Evolutionary conservation across 2,113 vertebrate species (phyloP).

Genomic region (Eudyptes chrysolophus): DNA sequence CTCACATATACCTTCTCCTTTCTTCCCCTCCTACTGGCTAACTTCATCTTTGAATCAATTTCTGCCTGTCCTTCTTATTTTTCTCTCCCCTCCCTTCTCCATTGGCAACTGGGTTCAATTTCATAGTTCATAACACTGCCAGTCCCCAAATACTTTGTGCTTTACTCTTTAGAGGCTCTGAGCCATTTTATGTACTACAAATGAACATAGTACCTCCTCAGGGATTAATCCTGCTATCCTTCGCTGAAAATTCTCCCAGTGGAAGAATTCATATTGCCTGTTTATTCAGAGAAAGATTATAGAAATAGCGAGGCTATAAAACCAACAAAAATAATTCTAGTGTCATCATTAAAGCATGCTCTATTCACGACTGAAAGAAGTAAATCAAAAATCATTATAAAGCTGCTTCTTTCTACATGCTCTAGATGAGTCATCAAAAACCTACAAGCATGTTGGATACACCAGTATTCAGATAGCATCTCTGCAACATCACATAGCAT

Average conservation of each 20-base stretch:
- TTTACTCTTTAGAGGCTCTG: neutral
- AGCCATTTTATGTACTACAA: neutral
- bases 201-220: neutral
- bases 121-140: neutral
- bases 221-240: neutral
- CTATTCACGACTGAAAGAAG: neutral
- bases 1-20: neutral
- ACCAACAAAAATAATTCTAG: neutral
- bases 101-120: neutral
- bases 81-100: neutral
- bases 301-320: neutral
- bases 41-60: neutral
- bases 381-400: neutral
- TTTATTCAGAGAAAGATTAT: neutral
- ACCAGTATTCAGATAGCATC: neutral
- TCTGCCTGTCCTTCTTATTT: neutral
- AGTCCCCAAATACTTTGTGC: neutral
- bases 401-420: neutral
- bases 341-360: neutral
- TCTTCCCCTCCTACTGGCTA: neutral
- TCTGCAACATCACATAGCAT: neutral
- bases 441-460: neutral
- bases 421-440: neutral
- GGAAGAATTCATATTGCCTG: neutral
- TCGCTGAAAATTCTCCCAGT: neutral